Conservation (phyloP, 2,113 vertebrate genomes). For the Lamprotornis superbus region DNA sequence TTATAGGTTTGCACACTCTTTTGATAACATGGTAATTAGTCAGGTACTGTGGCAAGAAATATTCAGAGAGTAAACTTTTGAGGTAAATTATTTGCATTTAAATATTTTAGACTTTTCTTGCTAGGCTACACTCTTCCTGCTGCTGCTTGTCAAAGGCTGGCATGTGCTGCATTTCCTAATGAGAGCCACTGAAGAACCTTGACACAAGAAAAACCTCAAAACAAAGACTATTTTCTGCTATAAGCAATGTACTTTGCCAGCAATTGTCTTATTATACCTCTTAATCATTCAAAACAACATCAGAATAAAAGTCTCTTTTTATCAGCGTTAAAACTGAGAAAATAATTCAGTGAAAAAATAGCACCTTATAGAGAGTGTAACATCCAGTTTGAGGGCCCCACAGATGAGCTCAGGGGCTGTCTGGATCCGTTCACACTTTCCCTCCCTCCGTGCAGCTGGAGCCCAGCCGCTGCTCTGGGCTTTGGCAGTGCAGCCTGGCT, state of each 20-base stretch:
- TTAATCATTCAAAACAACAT: constrained; percentile 38
- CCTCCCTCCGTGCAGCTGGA: neutral
- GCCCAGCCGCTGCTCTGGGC: rapidly evolving
- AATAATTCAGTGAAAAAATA: neutral
- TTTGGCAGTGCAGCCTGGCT: neutral
- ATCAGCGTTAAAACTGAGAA: neutral
- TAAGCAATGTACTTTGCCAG: neutral
- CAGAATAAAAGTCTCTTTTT: neutral
- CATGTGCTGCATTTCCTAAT: neutral
- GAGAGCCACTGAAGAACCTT: neutral
- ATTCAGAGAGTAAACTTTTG: neutral
- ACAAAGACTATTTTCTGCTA: constrained; percentile 10
- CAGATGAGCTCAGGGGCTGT: neutral
- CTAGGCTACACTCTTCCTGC: neutral
- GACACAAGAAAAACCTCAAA: neutral
- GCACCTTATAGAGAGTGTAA: neutral
- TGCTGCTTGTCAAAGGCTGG: neutral
- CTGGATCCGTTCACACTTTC: neutral
- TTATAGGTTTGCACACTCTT: neutral
- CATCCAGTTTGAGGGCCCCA: neutral
- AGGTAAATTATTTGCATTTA: constrained; percentile 17
- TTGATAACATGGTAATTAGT: constrained; percentile 18
- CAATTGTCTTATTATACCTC: constrained; percentile 1
- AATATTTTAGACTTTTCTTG: neutral
- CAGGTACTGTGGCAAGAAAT: neutral